A percentile compares a stretch with the other conserved stretches of the same genome.
phyloP scores from a whole-genome alignment of 2,113 vertebrate genomes.

The Tursiops truncatus region DNA sequence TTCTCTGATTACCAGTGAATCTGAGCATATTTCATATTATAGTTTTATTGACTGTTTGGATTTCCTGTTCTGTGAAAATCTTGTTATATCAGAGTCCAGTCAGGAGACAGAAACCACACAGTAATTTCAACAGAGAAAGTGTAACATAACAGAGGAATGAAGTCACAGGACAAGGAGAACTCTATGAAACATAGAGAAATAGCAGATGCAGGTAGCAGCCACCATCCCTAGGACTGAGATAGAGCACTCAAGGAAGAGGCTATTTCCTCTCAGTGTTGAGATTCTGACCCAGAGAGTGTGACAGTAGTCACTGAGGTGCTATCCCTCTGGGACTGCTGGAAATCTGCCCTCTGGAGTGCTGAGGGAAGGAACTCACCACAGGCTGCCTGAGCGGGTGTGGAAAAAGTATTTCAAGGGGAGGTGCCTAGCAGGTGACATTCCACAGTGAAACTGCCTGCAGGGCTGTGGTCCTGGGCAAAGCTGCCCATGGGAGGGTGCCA shows the following conservation, averaged over 20 bases:
- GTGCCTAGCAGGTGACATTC: not conserved
- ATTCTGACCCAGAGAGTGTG: not conserved
- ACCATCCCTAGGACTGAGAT: not conserved
- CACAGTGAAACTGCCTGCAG: not conserved
- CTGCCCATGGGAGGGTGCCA: not conserved
- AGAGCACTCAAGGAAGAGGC: not conserved
- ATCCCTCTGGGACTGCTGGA: not conserved
- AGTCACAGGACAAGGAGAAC: not conserved
- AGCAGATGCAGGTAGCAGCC: not conserved
- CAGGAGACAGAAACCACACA: not conserved
- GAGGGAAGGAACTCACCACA: no score
- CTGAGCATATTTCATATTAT: not conserved
- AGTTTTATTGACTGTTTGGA: not conserved
- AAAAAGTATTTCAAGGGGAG: not conserved
- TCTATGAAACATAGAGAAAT: not conserved
- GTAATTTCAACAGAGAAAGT: not conserved
- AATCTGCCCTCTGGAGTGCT: not conserved
- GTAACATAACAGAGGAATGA: not conserved
- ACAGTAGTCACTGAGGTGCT: not conserved
- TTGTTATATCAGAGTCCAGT: not conserved
- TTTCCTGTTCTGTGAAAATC: not conserved
- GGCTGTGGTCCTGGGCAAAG: no score
- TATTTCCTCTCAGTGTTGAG: not conserved
- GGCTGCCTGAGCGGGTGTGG: not conserved
- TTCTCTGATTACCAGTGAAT: not conserved